Percentiles rank a stretch among this genome's conserved stretches.
phyloP scores from a whole-genome alignment of 2,888 invertebrate species.

The Agrotis clavis region DNA sequence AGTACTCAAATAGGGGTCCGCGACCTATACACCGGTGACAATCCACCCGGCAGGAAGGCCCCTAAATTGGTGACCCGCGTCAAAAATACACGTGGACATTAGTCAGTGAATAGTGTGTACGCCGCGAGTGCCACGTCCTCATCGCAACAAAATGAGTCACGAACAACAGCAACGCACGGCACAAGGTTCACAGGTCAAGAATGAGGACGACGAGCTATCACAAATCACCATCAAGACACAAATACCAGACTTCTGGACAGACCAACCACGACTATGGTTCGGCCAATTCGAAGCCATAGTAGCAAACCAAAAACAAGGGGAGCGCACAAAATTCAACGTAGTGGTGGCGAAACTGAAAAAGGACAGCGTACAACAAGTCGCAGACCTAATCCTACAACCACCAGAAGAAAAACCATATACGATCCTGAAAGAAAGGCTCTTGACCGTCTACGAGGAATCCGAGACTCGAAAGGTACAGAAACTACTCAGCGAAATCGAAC shows the following conservation, averaged over 20 bases:
- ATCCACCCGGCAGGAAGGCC: too few species aligned
- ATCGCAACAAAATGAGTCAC: too few species aligned
- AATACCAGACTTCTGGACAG: background rate
- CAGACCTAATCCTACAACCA: background rate
- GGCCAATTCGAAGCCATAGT: background rate
- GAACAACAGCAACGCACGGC: too few species aligned
- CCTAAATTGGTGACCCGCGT: too few species aligned
- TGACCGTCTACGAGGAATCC: background rate
- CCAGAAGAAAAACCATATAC: background rate
- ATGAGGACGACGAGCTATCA: too few species aligned
- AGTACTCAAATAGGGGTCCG: too few species aligned
- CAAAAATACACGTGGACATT: too few species aligned
- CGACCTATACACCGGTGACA: too few species aligned
- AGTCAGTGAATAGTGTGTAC: too few species aligned
- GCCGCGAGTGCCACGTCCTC: too few species aligned
- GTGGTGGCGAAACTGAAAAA: background rate
- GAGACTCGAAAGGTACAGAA: too few species aligned
- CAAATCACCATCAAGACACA: background rate
- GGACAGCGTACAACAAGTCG: background rate
- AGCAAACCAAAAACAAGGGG: background rate
- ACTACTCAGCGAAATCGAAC: background rate
- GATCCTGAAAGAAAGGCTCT: background rate
- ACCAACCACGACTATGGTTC: constrained; percentile 3
- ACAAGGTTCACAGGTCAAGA: too few species aligned
- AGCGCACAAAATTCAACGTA: background rate